Percentiles rank a stretch among this genome's conserved stretches.
Conservation (phyloP, 2,888 invertebrate genomes). For the Hesperia comma region DNA sequence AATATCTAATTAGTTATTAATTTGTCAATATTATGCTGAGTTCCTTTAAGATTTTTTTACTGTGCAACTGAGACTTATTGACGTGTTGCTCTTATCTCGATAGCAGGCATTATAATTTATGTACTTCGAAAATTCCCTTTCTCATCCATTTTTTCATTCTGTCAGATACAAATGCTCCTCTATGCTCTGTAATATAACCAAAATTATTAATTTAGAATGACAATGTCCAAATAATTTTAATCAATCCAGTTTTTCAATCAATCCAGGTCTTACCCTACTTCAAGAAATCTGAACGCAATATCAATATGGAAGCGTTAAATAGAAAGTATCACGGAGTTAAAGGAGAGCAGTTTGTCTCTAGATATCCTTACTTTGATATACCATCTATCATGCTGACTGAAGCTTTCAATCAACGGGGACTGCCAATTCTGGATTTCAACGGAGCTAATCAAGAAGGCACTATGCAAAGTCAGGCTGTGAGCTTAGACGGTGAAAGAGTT, state of each 20-base stretch:
- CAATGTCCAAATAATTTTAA: too few species aligned
- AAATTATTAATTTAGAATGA: too few species aligned
- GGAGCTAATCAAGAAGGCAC: constrained; percentile 80
- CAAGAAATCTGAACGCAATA: constrained; percentile 85
- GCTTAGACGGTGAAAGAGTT: constrained; percentile 80
- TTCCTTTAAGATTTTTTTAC: too few species aligned
- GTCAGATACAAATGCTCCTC: too few species aligned
- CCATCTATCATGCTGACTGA: constrained; percentile 81
- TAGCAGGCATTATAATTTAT: too few species aligned
- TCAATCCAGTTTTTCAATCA: background rate
- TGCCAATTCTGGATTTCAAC: constrained; percentile 83
- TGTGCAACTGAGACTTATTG: too few species aligned
- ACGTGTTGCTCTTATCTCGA: too few species aligned
- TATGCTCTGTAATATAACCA: too few species aligned
- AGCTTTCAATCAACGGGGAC: constrained; percentile 84
- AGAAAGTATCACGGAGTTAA: constrained; percentile 82
- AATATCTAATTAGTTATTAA: too few species aligned
- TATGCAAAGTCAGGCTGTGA: constrained; percentile 83
- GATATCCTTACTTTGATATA: constrained; percentile 84
- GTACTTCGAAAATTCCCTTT: too few species aligned
- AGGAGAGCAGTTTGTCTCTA: constrained; percentile 85
- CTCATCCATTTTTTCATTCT: too few species aligned
- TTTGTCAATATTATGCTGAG: too few species aligned
- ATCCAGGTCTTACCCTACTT: constrained; percentile 86
- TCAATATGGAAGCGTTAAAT: constrained; percentile 75